Evolutionary conservation across 2,888 invertebrate genomes (phyloP).

Genomic region (Phorcus lineatus): DNA sequence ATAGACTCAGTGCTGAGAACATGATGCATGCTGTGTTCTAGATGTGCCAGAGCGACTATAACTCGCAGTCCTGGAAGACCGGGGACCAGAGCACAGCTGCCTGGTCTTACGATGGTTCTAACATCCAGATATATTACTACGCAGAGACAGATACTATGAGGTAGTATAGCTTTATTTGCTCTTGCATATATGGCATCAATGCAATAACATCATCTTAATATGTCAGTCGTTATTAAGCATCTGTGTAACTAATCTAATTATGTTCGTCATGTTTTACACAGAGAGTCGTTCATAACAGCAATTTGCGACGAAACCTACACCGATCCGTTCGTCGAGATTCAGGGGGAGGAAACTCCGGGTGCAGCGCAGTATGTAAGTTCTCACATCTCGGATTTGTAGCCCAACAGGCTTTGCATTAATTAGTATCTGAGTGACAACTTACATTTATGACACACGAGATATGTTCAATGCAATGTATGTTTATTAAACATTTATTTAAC

Average conservation of each 20-base stretch:
- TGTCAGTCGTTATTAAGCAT: too few relatives aligned
- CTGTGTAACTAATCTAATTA: not conserved
- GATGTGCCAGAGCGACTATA: not conserved
- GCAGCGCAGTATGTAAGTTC: conserved; percentile 14
- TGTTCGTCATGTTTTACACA: not conserved
- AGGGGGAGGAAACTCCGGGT: not conserved
- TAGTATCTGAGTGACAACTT: too few relatives aligned
- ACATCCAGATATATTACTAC: conserved; percentile 20
- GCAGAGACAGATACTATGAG: conserved; percentile 8
- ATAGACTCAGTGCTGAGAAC: too few relatives aligned
- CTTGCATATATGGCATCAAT: too few relatives aligned
- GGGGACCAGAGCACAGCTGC: conserved; percentile 5
- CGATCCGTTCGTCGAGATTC: not conserved
- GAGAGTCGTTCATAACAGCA: conserved; percentile 17
- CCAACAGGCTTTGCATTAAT: not conserved
- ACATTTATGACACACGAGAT: too few relatives aligned
- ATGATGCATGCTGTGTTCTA: not conserved
- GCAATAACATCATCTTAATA: too few relatives aligned
- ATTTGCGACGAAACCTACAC: not conserved
- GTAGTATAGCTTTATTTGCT: not conserved
- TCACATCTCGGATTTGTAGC: too few relatives aligned
- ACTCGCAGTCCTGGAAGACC: not conserved
- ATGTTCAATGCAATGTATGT: too few relatives aligned
- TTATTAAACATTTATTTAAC: too few relatives aligned
- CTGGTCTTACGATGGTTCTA: conserved; percentile 14